These are phyloP conservation scores for Megamerina dolium DNA, from an alignment of 2,888 invertebrate species.

Conservation along the genomic window DNA sequence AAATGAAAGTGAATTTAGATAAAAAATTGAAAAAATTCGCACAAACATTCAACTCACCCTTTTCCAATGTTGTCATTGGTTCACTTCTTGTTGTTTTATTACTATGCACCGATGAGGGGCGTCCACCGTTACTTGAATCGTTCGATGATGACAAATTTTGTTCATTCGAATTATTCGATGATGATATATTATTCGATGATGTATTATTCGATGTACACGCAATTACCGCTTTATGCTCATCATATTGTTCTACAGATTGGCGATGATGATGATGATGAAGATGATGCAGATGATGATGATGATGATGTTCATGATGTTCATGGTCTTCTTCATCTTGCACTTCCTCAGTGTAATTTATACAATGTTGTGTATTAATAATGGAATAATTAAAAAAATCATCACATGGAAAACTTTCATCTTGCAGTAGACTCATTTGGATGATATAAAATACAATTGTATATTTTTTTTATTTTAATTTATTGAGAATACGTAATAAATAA, in stretches of 20 bases:
- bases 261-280: slow-evolving; percentile 1
- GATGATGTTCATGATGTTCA: no score
- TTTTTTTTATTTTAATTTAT: no score
- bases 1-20: neutral
- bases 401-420: slow-evolving; percentile 42
- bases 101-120: slow-evolving; percentile 23
- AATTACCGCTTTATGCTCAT: slow-evolving; percentile 4
- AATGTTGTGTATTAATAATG: no score
- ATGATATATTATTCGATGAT: neutral
- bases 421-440: no score
- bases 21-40: no score
- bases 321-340: slow-evolving; percentile 12
- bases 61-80: no score
- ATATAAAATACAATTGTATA: no score
- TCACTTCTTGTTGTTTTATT: slow-evolving; percentile 36
- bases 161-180: slow-evolving; percentile 15
- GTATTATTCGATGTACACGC: neutral
- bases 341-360: no score
- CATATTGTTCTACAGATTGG: slow-evolving; percentile 13
- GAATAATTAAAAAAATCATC: slow-evolving; percentile 30
- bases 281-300: slow-evolving; percentile 12
- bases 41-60: no score
- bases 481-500: no score
- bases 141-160: slow-evolving; percentile 20
- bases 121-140: slow-evolving; percentile 26